A percentile compares a stretch with the other conserved stretches of the same genome.
phyloP scores from a whole-genome alignment of 2,113 vertebrate species.

The Gnathonemus echidnorhynchus region DNA sequence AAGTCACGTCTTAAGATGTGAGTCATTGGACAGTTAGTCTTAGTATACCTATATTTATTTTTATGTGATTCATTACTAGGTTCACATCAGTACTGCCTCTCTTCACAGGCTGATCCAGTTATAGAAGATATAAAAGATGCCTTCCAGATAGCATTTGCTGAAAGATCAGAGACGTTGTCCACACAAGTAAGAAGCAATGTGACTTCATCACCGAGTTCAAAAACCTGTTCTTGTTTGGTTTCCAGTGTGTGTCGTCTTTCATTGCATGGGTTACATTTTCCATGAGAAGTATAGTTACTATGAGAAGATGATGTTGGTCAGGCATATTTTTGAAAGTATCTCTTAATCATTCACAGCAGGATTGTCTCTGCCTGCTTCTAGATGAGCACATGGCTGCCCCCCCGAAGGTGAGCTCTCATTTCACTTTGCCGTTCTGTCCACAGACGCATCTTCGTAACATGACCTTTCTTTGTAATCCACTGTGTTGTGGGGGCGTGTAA shows the following conservation, averaged over 20 bases:
- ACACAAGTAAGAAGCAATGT: conserved; percentile 28
- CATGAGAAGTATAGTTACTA: neutral
- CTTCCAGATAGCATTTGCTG: conserved; percentile 26
- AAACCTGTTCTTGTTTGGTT: neutral
- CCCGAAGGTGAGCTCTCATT: conserved; percentile 27
- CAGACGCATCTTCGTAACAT: neutral
- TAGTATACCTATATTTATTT: neutral
- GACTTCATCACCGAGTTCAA: neutral
- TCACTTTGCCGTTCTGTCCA: neutral
- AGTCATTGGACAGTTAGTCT: neutral
- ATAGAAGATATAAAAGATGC: conserved; percentile 43
- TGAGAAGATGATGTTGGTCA: neutral
- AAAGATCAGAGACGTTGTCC: conserved; percentile 11
- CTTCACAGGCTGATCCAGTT: conserved; percentile 49
- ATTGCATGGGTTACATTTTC: neutral
- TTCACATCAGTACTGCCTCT: neutral
- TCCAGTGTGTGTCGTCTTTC: neutral
- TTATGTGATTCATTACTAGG: neutral
- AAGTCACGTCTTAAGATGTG: neutral
- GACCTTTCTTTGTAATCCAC: neutral
- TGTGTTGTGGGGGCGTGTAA: neutral
- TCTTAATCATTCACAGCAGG: conserved; percentile 18
- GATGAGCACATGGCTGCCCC: conserved; percentile 17
- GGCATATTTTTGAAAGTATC: neutral
- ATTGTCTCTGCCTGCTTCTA: conserved; percentile 23